Evolutionary conservation across 2,113 vertebrate genomes (phyloP), one percentile per base, ranked within the genome.

Genomic region (Otus sunia): DNA sequence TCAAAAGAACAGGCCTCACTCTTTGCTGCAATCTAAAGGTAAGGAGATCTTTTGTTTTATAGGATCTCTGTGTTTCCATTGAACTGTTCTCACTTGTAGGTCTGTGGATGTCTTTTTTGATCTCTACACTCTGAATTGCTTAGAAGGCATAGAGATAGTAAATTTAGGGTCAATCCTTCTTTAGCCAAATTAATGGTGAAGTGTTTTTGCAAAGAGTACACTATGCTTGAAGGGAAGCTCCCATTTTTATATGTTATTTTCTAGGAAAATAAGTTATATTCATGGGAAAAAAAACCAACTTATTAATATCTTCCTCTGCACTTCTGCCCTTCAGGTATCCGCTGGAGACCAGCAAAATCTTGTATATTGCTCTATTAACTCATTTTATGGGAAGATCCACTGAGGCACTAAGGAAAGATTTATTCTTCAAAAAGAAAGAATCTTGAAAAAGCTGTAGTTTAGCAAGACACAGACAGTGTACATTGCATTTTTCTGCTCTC

Each of bases 11-110:
- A 47, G 49, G 47, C 6, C 1, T 58, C 1, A 4, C 4, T 66
- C 18, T 81, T 59, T 74, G 32, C 29, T 79, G 26, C 6, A 66
- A n/a, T 32, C 8, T 43, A n/a, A 23, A 80, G 10, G 6, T 49
- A 39, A 0, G 0, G 34, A 53, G 6, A 12, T 49, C 4, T 83
- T 26, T 67, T 14, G 10, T 50, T 81, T 55, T 13, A 72, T 10
- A 59, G 30, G 39, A 56, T 60, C 73, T 92, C 36, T 39, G 13
- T 37, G 4, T 63, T 92, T 84, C n/a, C n/a, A 22, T 29, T 52
- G 27, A 71, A 6, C 15, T 60, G 14, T 78, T 92, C 23, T 82
- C 27, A 60, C 17, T n/a, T 19, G 12, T 43, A 37, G 11, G 12
- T 60, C 29, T 34, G 52, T 9, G 5, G 4, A 37, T 78, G 10